Conservation (phyloP, 2,113 vertebrate genomes). For the Pteruthius melanotis region DNA sequence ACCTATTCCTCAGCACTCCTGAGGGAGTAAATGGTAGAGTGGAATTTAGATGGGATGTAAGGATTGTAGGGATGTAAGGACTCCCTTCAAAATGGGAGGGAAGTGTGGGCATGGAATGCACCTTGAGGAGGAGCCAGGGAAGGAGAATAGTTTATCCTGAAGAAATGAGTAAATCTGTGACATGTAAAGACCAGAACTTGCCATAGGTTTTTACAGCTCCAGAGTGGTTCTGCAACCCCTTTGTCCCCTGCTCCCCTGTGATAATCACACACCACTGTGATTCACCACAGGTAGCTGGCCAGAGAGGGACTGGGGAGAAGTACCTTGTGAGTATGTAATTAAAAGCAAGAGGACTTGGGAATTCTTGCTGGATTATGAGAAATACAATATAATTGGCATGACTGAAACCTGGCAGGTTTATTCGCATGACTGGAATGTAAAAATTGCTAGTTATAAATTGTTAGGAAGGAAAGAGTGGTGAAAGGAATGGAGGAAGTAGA, state of each 20-base stretch:
- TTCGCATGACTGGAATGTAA: constrained; percentile 36
- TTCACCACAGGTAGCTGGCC: not conserved
- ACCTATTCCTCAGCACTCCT: not conserved
- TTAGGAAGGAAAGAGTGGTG: not conserved
- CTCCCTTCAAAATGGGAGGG: not conserved
- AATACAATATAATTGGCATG: constrained; percentile 43
- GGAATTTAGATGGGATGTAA: not conserved
- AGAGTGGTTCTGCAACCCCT: not conserved
- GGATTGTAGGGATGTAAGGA: not conserved
- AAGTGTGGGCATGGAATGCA: not conserved
- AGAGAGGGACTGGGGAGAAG: not conserved
- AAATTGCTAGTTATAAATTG: constrained; percentile 19
- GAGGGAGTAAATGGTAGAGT: not conserved
- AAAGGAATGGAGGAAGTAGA: constrained; percentile 15
- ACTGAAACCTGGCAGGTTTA: constrained; percentile 35
- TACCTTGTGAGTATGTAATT: constrained; percentile 7
- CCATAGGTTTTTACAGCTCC: not conserved
- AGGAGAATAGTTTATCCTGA: not conserved
- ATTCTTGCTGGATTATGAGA: constrained; percentile 38
- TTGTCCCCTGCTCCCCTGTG: not conserved
- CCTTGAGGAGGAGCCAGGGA: not conserved
- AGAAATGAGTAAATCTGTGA: not conserved
- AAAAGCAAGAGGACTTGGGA: constrained; percentile 25
- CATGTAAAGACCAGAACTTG: not conserved
- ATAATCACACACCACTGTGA: not conserved